These are phyloP conservation scores for Eristalinus aeneus DNA, from an alignment of 2,888 invertebrate species.

Conservation along the genomic window DNA sequence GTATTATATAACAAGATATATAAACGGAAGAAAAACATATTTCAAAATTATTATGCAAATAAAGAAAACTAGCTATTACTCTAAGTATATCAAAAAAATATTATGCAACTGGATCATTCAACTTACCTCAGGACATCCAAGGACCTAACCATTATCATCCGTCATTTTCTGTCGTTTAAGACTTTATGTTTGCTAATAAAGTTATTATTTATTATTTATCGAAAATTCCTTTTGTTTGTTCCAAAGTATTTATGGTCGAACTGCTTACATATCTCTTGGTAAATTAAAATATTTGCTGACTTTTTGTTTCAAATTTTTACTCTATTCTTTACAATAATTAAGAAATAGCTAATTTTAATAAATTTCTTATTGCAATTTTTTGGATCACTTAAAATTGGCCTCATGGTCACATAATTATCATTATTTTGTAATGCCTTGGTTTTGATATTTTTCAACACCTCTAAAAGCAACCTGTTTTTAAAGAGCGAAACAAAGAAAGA, in stretches of 20 bases:
- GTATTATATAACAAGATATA: too few relatives aligned
- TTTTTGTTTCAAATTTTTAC: constrained; percentile 5
- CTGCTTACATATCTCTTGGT: neutral
- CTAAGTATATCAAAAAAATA: neutral
- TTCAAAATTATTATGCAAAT: constrained; percentile 18
- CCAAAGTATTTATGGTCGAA: neutral
- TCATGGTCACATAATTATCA: neutral
- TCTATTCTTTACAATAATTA: neutral
- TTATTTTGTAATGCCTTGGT: constrained; percentile 6
- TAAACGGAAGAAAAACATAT: constrained; percentile 36
- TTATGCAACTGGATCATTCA: neutral
- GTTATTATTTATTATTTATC: neutral
- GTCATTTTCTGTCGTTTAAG: constrained; percentile 65
- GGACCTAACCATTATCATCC: constrained; percentile 66
- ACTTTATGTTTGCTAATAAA: neutral
- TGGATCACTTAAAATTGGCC: neutral
- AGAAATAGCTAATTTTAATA: constrained; percentile 18
- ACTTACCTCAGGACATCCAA: constrained; percentile 55
- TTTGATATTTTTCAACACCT: constrained; percentile 26
- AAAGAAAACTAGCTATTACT: neutral
- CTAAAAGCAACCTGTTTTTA: constrained; percentile 40
- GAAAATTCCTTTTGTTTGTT: neutral
- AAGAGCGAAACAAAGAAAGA: constrained; percentile 26
- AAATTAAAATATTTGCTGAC: neutral
- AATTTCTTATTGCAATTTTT: neutral